Conservation (phyloP, 2,888 invertebrate species). For the Melieria picta region DNA sequence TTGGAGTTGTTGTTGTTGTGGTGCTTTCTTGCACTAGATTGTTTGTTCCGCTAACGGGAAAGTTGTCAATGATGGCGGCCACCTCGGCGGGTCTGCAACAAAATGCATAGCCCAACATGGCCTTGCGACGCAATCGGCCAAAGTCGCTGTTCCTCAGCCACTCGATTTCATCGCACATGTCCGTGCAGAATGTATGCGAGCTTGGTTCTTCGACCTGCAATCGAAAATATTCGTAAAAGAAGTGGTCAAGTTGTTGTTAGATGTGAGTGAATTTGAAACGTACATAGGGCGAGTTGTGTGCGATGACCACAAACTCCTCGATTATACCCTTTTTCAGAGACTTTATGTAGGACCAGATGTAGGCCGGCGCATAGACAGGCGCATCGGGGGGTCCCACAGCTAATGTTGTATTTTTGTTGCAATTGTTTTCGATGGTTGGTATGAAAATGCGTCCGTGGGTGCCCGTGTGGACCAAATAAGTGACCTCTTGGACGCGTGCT, state of each 20-base stretch:
- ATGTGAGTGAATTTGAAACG: constrained; percentile 1
- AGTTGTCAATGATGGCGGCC: constrained; percentile 3
- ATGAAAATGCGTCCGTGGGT: constrained; percentile 19
- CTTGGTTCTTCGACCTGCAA: neutral
- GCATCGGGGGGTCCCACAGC: neutral
- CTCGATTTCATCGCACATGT: constrained; percentile 33
- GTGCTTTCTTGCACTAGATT: neutral
- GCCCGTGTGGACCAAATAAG: constrained; percentile 35
- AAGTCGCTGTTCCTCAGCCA: constrained; percentile 24
- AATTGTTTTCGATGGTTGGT: neutral
- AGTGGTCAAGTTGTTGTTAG: neutral
- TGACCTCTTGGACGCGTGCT: constrained; percentile 28
- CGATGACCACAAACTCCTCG: constrained; percentile 39
- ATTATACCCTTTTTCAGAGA: constrained; percentile 25
- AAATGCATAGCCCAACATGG: constrained; percentile 32
- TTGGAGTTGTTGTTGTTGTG: too few relatives aligned
- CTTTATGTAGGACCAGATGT: constrained; percentile 40
- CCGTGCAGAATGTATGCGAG: constrained; percentile 28
- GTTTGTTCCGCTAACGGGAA: constrained; percentile 6
- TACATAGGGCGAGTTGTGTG: constrained; percentile 39
- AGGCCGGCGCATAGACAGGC: constrained; percentile 30
- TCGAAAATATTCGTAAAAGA: neutral
- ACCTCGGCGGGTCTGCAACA: constrained; percentile 34
- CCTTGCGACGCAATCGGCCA: constrained; percentile 2
- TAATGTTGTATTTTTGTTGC: neutral